Evolutionary conservation across 2,113 vertebrate genomes (phyloP), one percentile per base, ranked within the genome.

Genomic region (Leptodactylus fuscus): DNA sequence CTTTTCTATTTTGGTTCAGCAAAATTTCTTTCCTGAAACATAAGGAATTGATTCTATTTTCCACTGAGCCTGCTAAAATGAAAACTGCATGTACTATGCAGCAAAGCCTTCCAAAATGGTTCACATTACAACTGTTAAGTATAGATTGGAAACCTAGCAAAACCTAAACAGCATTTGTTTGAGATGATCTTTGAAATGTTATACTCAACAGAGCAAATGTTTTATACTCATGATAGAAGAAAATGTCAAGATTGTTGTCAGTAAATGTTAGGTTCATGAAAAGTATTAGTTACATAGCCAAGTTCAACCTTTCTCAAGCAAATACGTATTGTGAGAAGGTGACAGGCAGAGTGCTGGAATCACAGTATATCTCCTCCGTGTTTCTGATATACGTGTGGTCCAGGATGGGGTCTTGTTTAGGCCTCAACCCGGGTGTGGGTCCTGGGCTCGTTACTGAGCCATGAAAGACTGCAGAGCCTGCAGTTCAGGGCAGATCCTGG

Each of bases 31-130:
- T 41, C 11, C 22, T 15, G 20, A 48, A 81, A 22, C 58, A 46
- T 67, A 20, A 81, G 79, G 79, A 60, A 81, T 81, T 81, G n/a
- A 81, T 81, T 81, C 16, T 18, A 65, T 46, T 81, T 81, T 81
- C 79, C 36, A 67, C 76, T 67, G 79, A 44, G n/a, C 41, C 24
- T 11, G 27, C 58, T 81, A 20, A 81, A 81, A 65, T 67, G 9
- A 81, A 65, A 81, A 67, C 79, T 16, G 62, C 62, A 20, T 67
- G 84, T 87, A 83, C 29, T 44, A 58, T 24, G 27, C 51, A 5
- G 51, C 8, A 27, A 22, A 34, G 51, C 1, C 53, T 38, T 58
- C 76, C 53, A 58, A 16, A 41, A 60, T 22, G 34, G 36, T 51
- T 60, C 32, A 41, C 9, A 79, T 79, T 79, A 79, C 76, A 38